Percentiles rank a stretch among this genome's conserved stretches.
Evolutionary conservation across 2,797 vertebrate species (phyloP).

Genomic region (Jordanella pulchra): DNA sequence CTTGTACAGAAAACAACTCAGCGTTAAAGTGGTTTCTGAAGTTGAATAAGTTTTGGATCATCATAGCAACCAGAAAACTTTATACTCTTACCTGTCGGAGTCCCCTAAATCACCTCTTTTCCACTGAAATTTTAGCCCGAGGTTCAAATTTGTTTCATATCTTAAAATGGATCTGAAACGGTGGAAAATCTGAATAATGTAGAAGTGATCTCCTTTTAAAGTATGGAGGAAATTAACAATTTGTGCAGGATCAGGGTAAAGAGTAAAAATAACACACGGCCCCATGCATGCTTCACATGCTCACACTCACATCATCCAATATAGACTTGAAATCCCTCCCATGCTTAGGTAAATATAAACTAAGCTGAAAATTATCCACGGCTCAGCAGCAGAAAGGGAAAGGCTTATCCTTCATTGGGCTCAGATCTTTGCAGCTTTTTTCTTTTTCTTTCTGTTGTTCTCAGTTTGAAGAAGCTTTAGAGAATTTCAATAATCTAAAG

Average conservation of each 20-base stretch:
- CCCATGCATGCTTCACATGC: not conserved
- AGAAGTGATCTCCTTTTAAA: not conserved
- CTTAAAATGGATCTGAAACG: not conserved
- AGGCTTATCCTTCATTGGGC: conserved; percentile 1
- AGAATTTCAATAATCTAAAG: not conserved
- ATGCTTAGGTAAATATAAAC: not conserved
- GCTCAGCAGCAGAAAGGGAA: conserved; percentile 2
- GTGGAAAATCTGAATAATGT: conserved; percentile 9
- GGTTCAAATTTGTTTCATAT: not conserved
- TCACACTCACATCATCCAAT: not conserved
- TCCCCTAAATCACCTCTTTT: not conserved
- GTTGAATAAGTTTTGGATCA: not conserved
- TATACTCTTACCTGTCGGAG: not conserved
- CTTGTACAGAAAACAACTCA: too few species aligned
- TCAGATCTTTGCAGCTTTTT: not conserved
- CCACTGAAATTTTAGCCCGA: not conserved
- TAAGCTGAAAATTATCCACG: conserved; percentile 1
- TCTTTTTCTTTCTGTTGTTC: not conserved
- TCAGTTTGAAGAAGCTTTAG: not conserved
- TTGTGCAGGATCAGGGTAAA: conserved; percentile 4
- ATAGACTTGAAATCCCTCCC: not conserved
- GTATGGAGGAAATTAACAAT: conserved; percentile 19
- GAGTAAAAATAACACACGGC: conserved; percentile 13
- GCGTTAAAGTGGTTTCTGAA: too few species aligned
- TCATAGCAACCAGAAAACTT: not conserved